Evolutionary conservation across 2,888 invertebrate species (phyloP).

Genomic region (Lepas anatifera): DNA sequence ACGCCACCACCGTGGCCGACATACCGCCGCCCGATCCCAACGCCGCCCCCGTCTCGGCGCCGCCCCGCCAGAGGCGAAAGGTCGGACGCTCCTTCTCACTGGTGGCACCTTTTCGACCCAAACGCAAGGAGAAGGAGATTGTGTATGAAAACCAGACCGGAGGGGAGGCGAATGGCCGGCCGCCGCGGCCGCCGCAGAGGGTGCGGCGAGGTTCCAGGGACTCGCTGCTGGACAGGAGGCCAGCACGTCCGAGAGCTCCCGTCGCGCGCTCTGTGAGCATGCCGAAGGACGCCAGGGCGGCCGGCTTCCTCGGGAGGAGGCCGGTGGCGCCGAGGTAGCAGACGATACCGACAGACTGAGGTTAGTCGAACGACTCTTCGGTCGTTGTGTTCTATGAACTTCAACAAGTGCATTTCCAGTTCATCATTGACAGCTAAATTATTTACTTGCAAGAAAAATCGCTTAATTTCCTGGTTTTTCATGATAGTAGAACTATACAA

Average conservation of each 20-base stretch:
- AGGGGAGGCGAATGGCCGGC: background rate
- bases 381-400: too few species aligned
- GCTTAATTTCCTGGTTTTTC: too few species aligned
- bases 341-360: too few species aligned
- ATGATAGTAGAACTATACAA: too few species aligned
- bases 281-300: constrained; percentile 25
- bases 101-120: constrained; percentile 23
- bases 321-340: too few species aligned
- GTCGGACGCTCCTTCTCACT: constrained; percentile 24
- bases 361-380: too few species aligned
- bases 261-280: constrained; percentile 25
- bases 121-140: background rate
- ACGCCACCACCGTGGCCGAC: constrained; percentile 28
- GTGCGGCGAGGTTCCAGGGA: constrained; percentile 23
- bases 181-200: constrained; percentile 25
- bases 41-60: constrained; percentile 15
- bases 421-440: too few species aligned
- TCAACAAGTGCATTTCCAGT: too few species aligned
- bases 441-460: too few species aligned
- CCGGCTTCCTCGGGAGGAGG: constrained; percentile 25
- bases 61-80: constrained; percentile 19
- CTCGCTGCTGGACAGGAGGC: background rate
- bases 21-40: constrained; percentile 25
- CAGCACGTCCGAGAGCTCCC: background rate
- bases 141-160: constrained; percentile 21